A percentile compares a stretch with the other conserved stretches of the same genome.
These are phyloP conservation scores for Amazona ochrocephala DNA, from an alignment of 2,797 vertebrate species.

Conservation along the genomic window DNA sequence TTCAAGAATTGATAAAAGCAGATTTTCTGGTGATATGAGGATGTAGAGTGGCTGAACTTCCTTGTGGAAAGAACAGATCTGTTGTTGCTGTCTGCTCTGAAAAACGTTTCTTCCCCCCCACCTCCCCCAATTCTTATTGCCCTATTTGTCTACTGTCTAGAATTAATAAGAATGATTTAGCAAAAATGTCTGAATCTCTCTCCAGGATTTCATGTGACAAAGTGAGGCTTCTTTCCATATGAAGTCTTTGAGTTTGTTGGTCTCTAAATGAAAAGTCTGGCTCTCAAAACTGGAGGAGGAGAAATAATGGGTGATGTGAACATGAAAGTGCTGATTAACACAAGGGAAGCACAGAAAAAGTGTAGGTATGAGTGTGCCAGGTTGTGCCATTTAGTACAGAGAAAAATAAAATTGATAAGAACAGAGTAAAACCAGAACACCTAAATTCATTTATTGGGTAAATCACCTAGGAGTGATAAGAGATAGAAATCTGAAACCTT, in stretches of 20 bases:
- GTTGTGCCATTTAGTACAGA: not conserved
- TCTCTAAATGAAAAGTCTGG: not conserved
- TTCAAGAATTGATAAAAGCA: not conserved
- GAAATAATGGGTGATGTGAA: not conserved
- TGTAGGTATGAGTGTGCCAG: not conserved
- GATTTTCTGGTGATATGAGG: not conserved
- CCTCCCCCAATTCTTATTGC: not conserved
- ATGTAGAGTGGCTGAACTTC: not conserved
- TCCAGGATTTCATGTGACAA: not conserved
- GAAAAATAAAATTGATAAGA: not conserved
- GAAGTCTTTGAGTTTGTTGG: not conserved
- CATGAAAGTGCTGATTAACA: not conserved
- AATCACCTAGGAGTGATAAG: not conserved
- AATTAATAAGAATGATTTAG: not conserved
- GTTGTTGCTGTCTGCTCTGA: not conserved
- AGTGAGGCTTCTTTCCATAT: not conserved
- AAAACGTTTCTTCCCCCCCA: not conserved
- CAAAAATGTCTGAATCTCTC: not conserved
- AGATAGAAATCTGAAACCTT: not conserved
- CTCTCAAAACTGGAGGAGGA: not conserved
- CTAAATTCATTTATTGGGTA: not conserved
- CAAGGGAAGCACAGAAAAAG: not conserved
- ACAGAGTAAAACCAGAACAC: not conserved
- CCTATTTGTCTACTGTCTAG: not conserved
- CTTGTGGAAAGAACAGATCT: not conserved